phyloP scores from a whole-genome alignment of 35 echinoderm and acorn worm genomes.

The Acanthaster planci region DNA sequence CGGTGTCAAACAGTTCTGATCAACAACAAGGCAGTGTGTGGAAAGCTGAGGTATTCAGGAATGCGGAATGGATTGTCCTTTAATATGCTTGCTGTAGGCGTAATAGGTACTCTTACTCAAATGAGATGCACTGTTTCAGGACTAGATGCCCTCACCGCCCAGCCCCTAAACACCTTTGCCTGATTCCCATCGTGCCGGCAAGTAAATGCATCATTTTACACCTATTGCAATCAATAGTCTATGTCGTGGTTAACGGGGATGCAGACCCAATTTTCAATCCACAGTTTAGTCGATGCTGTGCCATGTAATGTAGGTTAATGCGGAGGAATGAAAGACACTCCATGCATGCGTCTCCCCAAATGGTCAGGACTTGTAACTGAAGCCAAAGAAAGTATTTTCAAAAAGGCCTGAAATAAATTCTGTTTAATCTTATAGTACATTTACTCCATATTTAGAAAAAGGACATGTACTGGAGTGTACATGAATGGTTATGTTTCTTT shows the following conservation, averaged over 20 bases:
- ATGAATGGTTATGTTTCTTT: no score
- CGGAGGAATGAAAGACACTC: no score
- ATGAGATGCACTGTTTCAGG: conserved; percentile 3
- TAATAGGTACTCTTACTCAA: background rate
- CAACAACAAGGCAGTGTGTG: background rate
- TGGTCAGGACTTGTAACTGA: no score
- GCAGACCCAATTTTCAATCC: conserved; percentile 6
- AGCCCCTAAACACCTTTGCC: background rate
- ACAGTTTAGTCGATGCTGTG: background rate
- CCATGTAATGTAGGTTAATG: no score
- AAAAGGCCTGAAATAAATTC: no score
- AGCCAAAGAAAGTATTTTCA: no score
- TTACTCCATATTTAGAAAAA: no score
- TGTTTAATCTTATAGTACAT: no score
- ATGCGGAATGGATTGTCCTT: conserved; percentile 9
- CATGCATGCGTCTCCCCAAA: no score
- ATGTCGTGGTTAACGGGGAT: background rate
- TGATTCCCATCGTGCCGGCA: background rate
- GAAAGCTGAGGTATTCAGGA: background rate
- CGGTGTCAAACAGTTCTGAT: conserved; percentile 6
- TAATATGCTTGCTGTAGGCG: conserved; percentile 15
- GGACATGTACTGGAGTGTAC: no score
- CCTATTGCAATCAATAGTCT: conserved; percentile 30
- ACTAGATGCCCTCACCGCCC: background rate
- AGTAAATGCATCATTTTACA: conserved; percentile 20